phyloP scores from a whole-genome alignment of 2,888 invertebrate genomes.

The Volucella inflata region DNA sequence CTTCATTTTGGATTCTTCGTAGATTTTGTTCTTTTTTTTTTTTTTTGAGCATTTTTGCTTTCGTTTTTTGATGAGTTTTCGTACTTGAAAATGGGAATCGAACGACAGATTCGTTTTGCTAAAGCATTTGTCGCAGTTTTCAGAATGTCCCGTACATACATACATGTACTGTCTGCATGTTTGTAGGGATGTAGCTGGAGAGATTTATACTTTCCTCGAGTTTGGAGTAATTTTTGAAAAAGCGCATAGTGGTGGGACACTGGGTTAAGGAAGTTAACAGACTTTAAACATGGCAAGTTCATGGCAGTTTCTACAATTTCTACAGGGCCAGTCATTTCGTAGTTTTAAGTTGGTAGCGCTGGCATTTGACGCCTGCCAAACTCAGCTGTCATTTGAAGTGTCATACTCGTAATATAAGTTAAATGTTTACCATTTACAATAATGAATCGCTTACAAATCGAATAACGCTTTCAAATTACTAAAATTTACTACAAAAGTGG shows the following conservation, averaged over 20 bases:
- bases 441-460: too few species aligned
- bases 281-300: neutral
- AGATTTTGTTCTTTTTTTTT: constrained; percentile 13
- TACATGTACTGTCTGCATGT: too few species aligned
- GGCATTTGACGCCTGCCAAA: too few species aligned
- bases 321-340: too few species aligned
- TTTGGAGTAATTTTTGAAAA: neutral
- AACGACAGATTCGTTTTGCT: constrained; percentile 18
- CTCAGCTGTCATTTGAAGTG: too few species aligned
- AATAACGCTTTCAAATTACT: too few species aligned
- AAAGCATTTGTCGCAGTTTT: constrained; percentile 29
- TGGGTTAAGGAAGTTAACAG: constrained; percentile 14
- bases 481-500: too few species aligned
- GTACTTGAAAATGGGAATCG: too few species aligned
- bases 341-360: too few species aligned
- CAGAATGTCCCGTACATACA: constrained; percentile 47
- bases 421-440: too few species aligned
- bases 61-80: neutral
- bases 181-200: constrained; percentile 14
- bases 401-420: too few species aligned
- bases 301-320: neutral
- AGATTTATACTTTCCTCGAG: constrained; percentile 27
- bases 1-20: neutral
- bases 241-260: neutral
- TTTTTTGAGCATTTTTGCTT: neutral